Percentiles rank a stretch among this genome's conserved stretches.
These are phyloP conservation scores for Periophthalmus modestus DNA, from an alignment of 2,113 vertebrate genomes.

Conservation along the genomic window DNA sequence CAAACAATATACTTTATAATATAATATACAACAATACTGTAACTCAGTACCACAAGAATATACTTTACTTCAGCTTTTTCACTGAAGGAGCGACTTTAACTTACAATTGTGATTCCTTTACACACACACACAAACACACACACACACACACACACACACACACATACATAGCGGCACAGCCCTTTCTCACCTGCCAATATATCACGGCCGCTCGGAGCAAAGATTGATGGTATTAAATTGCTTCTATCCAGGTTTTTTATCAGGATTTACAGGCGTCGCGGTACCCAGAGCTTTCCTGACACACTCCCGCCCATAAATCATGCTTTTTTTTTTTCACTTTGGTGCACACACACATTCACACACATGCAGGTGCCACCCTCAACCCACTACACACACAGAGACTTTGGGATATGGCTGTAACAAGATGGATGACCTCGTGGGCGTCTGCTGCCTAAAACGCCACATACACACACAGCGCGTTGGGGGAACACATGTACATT, in stretches of 20 bases:
- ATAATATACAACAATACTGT: neutral
- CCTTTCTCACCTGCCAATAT: slow-evolving; percentile 61
- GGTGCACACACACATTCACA: slow-evolving; percentile 24
- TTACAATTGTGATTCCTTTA: slow-evolving; percentile 38
- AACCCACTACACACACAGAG: slow-evolving; percentile 41
- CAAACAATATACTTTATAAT: neutral
- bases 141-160: slow-evolving; percentile 9
- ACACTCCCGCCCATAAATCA: slow-evolving; percentile 79
- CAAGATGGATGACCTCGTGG: slow-evolving; percentile 72
- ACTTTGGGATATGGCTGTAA: slow-evolving; percentile 65
- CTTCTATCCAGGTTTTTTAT: slow-evolving; percentile 82
- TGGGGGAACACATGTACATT: slow-evolving; percentile 77
- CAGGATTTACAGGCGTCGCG: slow-evolving; percentile 78
- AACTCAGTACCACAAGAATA: neutral
- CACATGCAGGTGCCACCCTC: slow-evolving; percentile 15
- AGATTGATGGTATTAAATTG: slow-evolving; percentile 84
- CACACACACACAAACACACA: slow-evolving; percentile 23
- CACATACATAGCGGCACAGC: slow-evolving; percentile 23
- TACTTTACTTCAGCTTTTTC: slow-evolving; percentile 30
- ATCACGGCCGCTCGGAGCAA: slow-evolving; percentile 68
- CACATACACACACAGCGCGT: slow-evolving; percentile 40
- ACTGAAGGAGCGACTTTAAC: slow-evolving; percentile 24
- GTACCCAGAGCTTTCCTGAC: slow-evolving; percentile 67
- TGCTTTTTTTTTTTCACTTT: slow-evolving; percentile 44
- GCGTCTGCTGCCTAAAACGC: slow-evolving; percentile 56